Evolutionary conservation across 2,888 invertebrate genomes (phyloP).

Genomic region (Caenorhabditis becei): DNA sequence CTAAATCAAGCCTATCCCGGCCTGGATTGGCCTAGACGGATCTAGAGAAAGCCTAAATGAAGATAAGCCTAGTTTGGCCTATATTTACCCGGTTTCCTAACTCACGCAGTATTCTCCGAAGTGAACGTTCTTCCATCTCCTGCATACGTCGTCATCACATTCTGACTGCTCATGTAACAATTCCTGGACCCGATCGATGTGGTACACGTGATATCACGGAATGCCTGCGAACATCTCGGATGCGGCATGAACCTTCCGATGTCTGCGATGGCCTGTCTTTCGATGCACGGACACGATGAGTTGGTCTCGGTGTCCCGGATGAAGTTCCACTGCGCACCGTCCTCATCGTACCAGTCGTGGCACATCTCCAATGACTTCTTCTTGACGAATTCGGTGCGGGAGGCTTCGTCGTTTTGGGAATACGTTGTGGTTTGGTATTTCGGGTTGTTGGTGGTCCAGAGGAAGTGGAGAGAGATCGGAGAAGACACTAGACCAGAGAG

Average conservation of each 20-base stretch:
- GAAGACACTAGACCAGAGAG: constrained; percentile 79
- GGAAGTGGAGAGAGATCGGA: constrained; percentile 81
- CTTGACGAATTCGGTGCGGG: constrained; percentile 71
- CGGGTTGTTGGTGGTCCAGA: constrained; percentile 78
- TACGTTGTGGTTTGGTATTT: constrained; percentile 71
- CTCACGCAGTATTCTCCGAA: constrained; percentile 65
- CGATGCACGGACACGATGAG: constrained; percentile 87
- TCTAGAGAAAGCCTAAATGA: too few species aligned
- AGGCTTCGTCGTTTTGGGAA: constrained; percentile 64
- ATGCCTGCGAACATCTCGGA: constrained; percentile 78
- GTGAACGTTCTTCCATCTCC: constrained; percentile 69
- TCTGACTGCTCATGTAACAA: constrained; percentile 85
- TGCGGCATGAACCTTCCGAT: constrained; percentile 92
- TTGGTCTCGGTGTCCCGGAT: constrained; percentile 81
- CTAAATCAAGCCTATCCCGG: too few species aligned
- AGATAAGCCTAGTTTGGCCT: too few species aligned
- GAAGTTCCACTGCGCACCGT: constrained; percentile 80
- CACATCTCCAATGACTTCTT: constrained; percentile 80
- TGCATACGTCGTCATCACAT: constrained; percentile 78
- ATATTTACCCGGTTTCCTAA: too few species aligned
- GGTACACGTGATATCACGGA: constrained; percentile 85
- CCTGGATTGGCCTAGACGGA: too few species aligned
- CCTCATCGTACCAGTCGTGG: constrained; percentile 81
- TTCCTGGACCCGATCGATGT: constrained; percentile 93
- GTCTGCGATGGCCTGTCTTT: constrained; percentile 92